Conservation (phyloP, 1,140 invertebrate genomes). For the Eumaeus atala region DNA sequence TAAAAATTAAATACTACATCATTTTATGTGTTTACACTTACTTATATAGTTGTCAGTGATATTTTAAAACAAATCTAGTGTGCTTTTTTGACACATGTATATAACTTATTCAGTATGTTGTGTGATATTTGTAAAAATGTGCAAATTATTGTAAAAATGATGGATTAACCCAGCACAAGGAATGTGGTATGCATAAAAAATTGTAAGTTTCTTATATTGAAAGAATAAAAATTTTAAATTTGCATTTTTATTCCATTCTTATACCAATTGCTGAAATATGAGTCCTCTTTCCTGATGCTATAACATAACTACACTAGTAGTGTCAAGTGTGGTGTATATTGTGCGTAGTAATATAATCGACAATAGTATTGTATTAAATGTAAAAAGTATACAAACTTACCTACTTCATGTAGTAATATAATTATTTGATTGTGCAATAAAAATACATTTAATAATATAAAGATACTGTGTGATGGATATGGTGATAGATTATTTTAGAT, state of each 20-base stretch:
- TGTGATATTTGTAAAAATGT: slow-evolving; percentile 7
- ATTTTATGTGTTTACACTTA: neutral
- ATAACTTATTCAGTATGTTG: neutral
- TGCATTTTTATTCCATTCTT: slow-evolving; percentile 20
- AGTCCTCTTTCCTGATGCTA: no score
- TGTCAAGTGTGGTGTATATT: no score
- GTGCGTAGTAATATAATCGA: no score
- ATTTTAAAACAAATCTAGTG: slow-evolving; percentile 11
- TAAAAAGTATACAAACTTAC: no score
- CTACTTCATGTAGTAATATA: no score
- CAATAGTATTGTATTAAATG: no score
- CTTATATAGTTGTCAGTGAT: neutral
- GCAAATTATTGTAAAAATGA: slow-evolving; percentile 7
- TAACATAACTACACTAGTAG: no score
- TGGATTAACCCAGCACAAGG: neutral
- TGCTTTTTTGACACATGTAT: slow-evolving; percentile 9
- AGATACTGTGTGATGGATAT: no score
- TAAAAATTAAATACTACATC: neutral
- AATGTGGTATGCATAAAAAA: slow-evolving; percentile 53
- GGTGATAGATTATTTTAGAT: no score
- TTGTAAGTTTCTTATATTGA: slow-evolving; percentile 46
- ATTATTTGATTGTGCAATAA: no score
- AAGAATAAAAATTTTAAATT: neutral
- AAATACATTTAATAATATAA: no score
- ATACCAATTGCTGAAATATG: no score